These are phyloP conservation scores for Pyxicephalus adspersus DNA, from an alignment of 2,113 vertebrate species.

Conservation along the genomic window DNA sequence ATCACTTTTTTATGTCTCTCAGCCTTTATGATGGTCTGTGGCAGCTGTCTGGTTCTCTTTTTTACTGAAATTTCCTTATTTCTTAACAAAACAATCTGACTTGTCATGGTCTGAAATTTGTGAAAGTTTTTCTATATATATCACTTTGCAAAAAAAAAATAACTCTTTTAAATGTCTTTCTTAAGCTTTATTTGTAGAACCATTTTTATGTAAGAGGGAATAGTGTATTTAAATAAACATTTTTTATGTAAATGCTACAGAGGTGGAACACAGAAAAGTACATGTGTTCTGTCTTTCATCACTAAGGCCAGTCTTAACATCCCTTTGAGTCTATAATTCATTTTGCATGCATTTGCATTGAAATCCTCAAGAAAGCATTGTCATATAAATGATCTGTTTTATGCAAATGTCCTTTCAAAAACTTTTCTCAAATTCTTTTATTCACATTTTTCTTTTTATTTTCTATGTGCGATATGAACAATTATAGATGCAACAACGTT, in stretches of 20 bases:
- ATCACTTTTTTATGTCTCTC: too few species aligned
- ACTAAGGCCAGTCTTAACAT: constrained; percentile 4
- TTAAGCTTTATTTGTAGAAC: not conserved
- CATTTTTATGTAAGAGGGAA: not conserved
- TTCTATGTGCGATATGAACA: not conserved
- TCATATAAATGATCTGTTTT: constrained; percentile 1
- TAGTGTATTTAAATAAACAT: not conserved
- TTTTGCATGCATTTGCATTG: constrained; percentile 27
- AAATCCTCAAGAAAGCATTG: not conserved
- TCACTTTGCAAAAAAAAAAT: too few species aligned
- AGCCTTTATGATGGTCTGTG: too few species aligned
- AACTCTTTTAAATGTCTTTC: not conserved
- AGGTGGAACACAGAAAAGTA: constrained; percentile 12
- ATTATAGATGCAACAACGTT: constrained; percentile 1
- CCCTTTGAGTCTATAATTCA: constrained; percentile 22
- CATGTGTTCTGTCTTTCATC: not conserved
- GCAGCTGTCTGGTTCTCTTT: too few species aligned
- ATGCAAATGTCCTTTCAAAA: not conserved
- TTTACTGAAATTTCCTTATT: too few species aligned
- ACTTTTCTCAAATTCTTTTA: not conserved
- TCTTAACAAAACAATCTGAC: too few species aligned
- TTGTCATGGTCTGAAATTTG: too few species aligned
- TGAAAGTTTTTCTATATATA: too few species aligned
- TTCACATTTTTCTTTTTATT: not conserved
- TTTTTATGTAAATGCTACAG: not conserved